A percentile compares a stretch with the other conserved stretches of the same genome.
phyloP scores from a whole-genome alignment of 2,797 vertebrate species.

The Trichosurus vulpecula region DNA sequence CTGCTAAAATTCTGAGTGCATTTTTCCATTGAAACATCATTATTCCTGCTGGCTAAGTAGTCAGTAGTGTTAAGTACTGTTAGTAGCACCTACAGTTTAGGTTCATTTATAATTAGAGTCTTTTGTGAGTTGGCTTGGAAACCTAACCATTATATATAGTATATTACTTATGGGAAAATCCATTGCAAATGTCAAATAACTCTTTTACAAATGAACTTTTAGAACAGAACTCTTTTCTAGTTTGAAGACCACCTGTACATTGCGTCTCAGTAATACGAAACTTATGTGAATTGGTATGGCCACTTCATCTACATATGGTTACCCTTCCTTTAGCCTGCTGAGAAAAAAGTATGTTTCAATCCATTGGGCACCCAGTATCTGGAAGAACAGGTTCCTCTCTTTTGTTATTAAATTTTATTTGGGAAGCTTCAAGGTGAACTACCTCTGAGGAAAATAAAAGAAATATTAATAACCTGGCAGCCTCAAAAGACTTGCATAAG shows the following conservation, averaged over 20 bases:
- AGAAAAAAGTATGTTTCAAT: not conserved
- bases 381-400: constrained; percentile 2
- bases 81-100: not conserved
- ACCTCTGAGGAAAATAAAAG: constrained; percentile 27
- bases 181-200: not conserved
- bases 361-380: not conserved
- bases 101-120: not conserved
- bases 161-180: not conserved
- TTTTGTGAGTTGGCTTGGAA: not conserved
- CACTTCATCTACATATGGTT: not conserved
- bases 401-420: not conserved
- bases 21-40: not conserved
- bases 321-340: not conserved
- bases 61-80: not conserved
- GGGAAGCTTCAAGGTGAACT: not conserved
- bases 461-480: not conserved
- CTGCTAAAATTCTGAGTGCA: not conserved
- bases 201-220: not conserved
- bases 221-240: not conserved
- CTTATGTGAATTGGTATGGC: not conserved
- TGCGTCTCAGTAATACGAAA: not conserved
- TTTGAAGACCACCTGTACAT: not conserved
- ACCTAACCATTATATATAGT: not conserved
- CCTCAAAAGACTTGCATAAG: not conserved
- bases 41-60: not conserved